Conservation (phyloP, 2,797 vertebrate genomes). For the Cuniculus paca region DNA sequence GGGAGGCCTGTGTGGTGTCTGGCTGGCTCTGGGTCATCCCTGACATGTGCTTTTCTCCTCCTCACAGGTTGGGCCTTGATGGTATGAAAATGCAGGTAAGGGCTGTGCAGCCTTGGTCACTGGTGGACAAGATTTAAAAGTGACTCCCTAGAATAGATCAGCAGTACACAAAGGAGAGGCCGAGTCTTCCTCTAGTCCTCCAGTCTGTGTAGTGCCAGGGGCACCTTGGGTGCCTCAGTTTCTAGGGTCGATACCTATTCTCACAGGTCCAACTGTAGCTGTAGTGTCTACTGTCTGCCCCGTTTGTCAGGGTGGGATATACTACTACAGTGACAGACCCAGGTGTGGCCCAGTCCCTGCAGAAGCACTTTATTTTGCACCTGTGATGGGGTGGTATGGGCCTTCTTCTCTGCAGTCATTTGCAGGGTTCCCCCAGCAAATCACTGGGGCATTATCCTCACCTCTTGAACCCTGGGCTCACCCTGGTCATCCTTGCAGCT, state of each 20-base stretch:
- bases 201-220: neutral
- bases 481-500: neutral
- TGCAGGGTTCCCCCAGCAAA: neutral
- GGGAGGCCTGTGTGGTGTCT: too few species aligned
- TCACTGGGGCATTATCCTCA: neutral
- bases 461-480: neutral
- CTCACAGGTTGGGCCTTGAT: constrained; percentile 94
- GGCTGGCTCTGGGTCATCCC: neutral
- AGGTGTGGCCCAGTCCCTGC: too few species aligned
- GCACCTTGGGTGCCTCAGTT: neutral
- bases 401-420: neutral
- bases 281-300: neutral
- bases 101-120: fast-evolving
- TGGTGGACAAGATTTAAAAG: neutral
- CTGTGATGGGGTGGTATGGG: fast-evolving
- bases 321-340: neutral
- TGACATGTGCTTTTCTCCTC: constrained; percentile 55
- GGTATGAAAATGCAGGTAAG: constrained; percentile 99
- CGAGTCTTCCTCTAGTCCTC: neutral
- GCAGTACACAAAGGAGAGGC: neutral
- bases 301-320: neutral
- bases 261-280: neutral
- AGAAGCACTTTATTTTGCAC: neutral
- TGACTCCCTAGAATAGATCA: neutral
- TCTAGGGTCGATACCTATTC: neutral